Evolutionary conservation across 2,113 vertebrate genomes (phyloP).

Genomic region (Corydoras maculifer): DNA sequence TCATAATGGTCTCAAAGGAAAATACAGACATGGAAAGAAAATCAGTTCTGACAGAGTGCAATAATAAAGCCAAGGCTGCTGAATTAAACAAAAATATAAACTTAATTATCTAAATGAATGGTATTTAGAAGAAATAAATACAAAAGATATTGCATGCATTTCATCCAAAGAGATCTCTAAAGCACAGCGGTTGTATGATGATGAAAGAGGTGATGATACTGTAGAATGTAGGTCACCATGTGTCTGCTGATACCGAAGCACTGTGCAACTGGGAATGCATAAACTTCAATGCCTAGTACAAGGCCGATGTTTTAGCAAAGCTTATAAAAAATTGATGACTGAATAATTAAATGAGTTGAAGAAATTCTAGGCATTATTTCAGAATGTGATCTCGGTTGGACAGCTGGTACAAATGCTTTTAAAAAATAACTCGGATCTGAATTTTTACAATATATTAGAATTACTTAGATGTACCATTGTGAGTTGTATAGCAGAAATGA

Average conservation of each 20-base stretch:
- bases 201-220: constrained; percentile 21
- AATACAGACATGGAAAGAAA: neutral
- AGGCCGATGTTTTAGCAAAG: too few relatives aligned
- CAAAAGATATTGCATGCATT: too few relatives aligned
- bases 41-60: neutral
- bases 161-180: neutral
- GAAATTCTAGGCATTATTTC: too few relatives aligned
- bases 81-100: constrained; percentile 6
- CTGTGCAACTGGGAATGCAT: constrained; percentile 5
- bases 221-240: constrained; percentile 38
- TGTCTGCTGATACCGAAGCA: constrained; percentile 24
- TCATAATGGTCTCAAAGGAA: constrained; percentile 15
- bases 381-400: too few relatives aligned
- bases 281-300: neutral
- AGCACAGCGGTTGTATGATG: constrained; percentile 16
- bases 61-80: neutral
- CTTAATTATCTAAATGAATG: constrained; percentile 6
- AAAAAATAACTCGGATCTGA: too few relatives aligned
- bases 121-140: neutral
- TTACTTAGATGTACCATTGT: too few relatives aligned
- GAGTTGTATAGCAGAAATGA: too few relatives aligned
- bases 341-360: too few relatives aligned
- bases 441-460: too few relatives aligned
- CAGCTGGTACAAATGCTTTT: too few relatives aligned
- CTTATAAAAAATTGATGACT: too few relatives aligned